These are phyloP conservation scores for Lasaia peninsularis DNA, from an alignment of 1,140 invertebrate species.

Conservation along the genomic window DNA sequence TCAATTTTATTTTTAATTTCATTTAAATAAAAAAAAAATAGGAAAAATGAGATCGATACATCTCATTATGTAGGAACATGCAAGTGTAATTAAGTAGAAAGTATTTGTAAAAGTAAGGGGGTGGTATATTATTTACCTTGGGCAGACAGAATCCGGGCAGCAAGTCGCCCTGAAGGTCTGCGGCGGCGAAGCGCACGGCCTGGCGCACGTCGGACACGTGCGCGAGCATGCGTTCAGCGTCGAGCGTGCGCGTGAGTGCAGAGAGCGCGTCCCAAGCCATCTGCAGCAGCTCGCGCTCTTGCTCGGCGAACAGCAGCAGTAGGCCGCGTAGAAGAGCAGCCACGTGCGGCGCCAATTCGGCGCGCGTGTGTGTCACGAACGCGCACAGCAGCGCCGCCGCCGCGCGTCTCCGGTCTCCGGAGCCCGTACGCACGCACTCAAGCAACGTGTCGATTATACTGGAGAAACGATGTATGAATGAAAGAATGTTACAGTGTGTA, in stretches of 20 bases:
- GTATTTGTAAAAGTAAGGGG: too few species aligned
- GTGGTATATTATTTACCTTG: slow-evolving; percentile 80
- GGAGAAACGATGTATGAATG: slow-evolving; percentile 50
- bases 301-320: slow-evolving; percentile 90
- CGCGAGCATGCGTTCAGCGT: slow-evolving; percentile 87
- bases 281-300: slow-evolving; percentile 88
- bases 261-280: slow-evolving; percentile 69
- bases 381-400: slow-evolving; percentile 92
- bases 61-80: too few species aligned
- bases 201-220: slow-evolving; percentile 94
- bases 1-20: too few species aligned
- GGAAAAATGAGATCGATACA: too few species aligned
- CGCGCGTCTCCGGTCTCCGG: slow-evolving; percentile 83
- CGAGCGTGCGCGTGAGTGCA: slow-evolving; percentile 93
- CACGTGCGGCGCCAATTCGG: slow-evolving; percentile 91
- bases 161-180: slow-evolving; percentile 88
- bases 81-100: too few species aligned
- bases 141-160: slow-evolving; percentile 97
- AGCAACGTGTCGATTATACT: slow-evolving; percentile 93
- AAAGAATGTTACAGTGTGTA: too few species aligned
- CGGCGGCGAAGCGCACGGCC: slow-evolving; percentile 92
- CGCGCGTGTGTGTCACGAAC: slow-evolving; percentile 92
- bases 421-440: slow-evolving; percentile 84
- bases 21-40: too few species aligned
- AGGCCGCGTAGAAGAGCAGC: slow-evolving; percentile 92